Evolutionary conservation across 2,888 invertebrate genomes (phyloP), one percentile per base, ranked within the genome.

Genomic region (Eubasilissa splendida): DNA sequence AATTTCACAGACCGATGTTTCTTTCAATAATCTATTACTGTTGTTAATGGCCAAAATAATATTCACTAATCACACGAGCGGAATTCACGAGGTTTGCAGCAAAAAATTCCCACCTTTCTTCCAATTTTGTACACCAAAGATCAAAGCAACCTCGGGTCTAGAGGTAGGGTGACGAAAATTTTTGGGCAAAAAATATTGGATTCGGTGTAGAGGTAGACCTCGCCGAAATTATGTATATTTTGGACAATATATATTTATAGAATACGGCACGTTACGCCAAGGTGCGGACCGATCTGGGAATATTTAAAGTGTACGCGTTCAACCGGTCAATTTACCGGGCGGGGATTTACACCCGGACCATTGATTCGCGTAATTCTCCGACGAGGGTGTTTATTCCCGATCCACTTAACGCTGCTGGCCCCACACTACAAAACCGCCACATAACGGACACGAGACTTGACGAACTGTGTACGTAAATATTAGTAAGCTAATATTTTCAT

Each of bases 311-410:
- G 31, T 66, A 66, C 65, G 65, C 65, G 65, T 66, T 68, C 50
- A 50, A 50, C 50, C 68, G 68, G 50, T 68, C 68, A 52, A 68
- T 68, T 68, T 68, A 50, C 68, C 52, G 68, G 52, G 4, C n/a
- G 66, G 68, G 50, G 68, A 68, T 68, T 68, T 68, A 68, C 52
- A 42, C 52, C 14, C 68, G 68, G 68, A 14, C 68, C 68, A 68
- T 68, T 68, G 68, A 68, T 50, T 68, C 68, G 68, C 68, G 50
- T 68, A 68, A 68, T 68, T 68, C 68, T 50, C 12, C 33, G 63
- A 12, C 33, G 63, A 31, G 11, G 42, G 33, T 11, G 63, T 63
- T 63, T 63, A 63, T 63, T 63, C 12, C 11, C 63, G 63, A 33
- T 11, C 33, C 63, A 12, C 63, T 63, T 33, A 63, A 63, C 33